phyloP scores from a whole-genome alignment of 2,888 invertebrate genomes.

The Atethmia centrago region DNA sequence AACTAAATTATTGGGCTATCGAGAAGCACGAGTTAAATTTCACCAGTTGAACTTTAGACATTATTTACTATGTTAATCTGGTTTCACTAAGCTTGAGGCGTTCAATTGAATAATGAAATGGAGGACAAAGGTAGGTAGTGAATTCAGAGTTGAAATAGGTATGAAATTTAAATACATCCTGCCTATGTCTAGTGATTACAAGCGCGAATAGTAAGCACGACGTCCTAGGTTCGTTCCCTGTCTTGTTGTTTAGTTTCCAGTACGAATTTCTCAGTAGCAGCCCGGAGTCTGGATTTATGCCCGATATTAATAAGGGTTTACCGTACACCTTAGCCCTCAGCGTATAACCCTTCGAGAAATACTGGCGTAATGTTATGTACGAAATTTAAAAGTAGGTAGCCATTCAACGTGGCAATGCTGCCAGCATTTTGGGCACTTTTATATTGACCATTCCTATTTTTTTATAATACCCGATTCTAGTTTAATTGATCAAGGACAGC shows the following conservation, averaged over 20 bases:
- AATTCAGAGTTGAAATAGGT: not conserved
- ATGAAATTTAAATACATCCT: not conserved
- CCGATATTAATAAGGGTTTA: not conserved
- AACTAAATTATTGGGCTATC: conserved; percentile 5
- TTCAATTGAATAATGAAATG: not conserved
- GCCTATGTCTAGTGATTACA: not conserved
- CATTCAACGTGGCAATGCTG: too few relatives aligned
- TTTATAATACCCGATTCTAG: too few relatives aligned
- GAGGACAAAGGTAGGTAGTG: not conserved
- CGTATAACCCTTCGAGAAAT: not conserved
- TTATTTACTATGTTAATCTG: not conserved
- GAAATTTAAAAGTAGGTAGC: not conserved
- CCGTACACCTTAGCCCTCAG: not conserved
- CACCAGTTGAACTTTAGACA: conserved; percentile 27
- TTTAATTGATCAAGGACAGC: too few relatives aligned
- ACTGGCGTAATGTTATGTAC: not conserved
- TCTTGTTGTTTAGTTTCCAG: not conserved
- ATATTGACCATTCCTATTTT: too few relatives aligned
- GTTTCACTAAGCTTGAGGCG: not conserved
- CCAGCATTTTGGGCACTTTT: too few relatives aligned
- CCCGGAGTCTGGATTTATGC: not conserved
- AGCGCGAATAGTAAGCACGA: not conserved
- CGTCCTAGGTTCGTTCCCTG: not conserved
- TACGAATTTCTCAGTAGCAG: not conserved
- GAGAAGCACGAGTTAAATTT: not conserved